Conservation (phyloP, 2,888 invertebrate genomes). For the Lissonota sp. region DNA sequence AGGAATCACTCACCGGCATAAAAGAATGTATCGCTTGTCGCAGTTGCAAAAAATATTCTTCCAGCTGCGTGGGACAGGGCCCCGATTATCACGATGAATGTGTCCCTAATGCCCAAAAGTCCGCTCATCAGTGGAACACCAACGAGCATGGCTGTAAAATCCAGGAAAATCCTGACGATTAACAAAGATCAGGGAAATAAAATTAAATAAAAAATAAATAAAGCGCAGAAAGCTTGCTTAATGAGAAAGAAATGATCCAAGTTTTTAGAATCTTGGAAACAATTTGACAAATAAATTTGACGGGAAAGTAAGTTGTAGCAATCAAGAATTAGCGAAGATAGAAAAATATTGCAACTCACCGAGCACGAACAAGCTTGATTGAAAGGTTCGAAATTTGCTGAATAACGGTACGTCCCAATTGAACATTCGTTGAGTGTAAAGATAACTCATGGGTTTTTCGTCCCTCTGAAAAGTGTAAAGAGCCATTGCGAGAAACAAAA, state of each 20-base stretch:
- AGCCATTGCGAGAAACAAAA: constrained; percentile 90
- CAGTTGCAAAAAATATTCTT: constrained; percentile 88
- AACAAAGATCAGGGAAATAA: constrained; percentile 41
- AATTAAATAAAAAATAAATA: too few relatives aligned
- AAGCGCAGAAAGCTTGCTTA: too few relatives aligned
- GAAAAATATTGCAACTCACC: constrained; percentile 76
- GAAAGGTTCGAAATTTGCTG: constrained; percentile 90
- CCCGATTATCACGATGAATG: constrained; percentile 90
- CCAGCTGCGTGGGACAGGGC: constrained; percentile 89
- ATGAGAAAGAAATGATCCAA: too few relatives aligned
- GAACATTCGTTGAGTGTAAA: constrained; percentile 90
- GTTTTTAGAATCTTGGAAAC: too few relatives aligned
- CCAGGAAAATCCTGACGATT: constrained; percentile 12
- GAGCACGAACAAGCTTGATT: constrained; percentile 89
- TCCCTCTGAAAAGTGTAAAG: constrained; percentile 94
- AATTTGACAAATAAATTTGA: too few relatives aligned
- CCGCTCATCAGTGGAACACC: constrained; percentile 90
- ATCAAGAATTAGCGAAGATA: too few relatives aligned
- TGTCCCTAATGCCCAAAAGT: constrained; percentile 88
- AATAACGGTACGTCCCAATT: constrained; percentile 89
- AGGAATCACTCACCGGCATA: constrained; percentile 85
- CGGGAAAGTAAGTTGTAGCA: too few relatives aligned
- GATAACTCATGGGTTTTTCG: constrained; percentile 90
- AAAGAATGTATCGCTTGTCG: constrained; percentile 85
- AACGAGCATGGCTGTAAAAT: constrained; percentile 86